Percentiles rank a stretch among this genome's conserved stretches.
These are phyloP conservation scores for Isurus oxyrinchus DNA, from an alignment of 2,113 vertebrate species.

Conservation along the genomic window DNA sequence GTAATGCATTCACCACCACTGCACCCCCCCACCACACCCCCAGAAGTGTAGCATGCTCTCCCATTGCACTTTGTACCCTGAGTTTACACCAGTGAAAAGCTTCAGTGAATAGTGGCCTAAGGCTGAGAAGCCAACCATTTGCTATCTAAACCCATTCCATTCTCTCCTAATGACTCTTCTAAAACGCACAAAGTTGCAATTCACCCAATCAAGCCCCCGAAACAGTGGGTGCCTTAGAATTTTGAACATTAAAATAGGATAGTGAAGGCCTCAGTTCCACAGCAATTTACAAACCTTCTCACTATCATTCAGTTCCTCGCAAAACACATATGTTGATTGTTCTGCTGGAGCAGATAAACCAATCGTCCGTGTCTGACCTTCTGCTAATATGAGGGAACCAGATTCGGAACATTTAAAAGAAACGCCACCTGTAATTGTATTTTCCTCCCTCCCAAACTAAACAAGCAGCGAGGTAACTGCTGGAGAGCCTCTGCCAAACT, in stretches of 20 bases:
- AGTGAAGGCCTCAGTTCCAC: not conserved
- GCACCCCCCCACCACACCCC: no score
- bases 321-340: not conserved
- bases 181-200: not conserved
- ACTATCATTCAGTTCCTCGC: not conserved
- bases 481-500: not conserved
- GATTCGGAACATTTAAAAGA: not conserved
- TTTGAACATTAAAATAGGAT: not conserved
- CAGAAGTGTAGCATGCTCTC: not conserved
- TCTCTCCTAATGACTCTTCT: no score
- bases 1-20: not conserved
- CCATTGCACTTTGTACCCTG: not conserved
- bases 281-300: not conserved
- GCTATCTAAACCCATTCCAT: not conserved
- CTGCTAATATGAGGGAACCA: not conserved
- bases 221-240: not conserved
- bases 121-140: no score
- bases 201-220: not conserved
- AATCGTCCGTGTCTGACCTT: not conserved
- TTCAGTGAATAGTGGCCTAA: not conserved
- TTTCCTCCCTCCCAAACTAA: not conserved
- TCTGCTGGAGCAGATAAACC: not conserved
- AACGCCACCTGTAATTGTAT: not conserved
- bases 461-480: not conserved
- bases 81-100: not conserved